Conservation (phyloP, 2,113 vertebrate genomes). For the Capra hircus region DNA sequence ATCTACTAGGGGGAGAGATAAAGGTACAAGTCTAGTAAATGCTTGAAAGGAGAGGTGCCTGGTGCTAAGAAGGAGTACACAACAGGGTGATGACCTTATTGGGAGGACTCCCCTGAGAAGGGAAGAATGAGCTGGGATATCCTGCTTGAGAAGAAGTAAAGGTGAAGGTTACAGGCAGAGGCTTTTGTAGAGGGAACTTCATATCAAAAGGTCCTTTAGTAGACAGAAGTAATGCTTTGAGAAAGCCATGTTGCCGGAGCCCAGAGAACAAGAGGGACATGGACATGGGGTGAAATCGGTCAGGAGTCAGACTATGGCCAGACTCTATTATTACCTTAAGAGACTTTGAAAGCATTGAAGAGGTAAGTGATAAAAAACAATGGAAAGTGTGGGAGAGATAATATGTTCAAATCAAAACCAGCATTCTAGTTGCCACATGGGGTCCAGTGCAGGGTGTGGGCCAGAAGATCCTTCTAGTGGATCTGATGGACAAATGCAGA, state of each 20-base stretch:
- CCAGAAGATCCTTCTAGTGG: neutral
- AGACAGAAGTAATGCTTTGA: neutral
- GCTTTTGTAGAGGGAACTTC: neutral
- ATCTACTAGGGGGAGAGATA: neutral
- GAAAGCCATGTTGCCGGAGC: neutral
- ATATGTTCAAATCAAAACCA: neutral
- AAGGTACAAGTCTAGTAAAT: neutral
- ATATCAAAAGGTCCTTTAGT: neutral
- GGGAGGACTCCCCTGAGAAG: neutral
- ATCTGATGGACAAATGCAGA: neutral
- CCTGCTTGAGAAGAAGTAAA: neutral
- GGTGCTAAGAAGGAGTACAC: neutral
- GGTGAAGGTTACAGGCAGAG: neutral
- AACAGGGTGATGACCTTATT: neutral
- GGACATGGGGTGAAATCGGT: neutral
- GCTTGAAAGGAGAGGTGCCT: neutral
- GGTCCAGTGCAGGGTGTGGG: accelerated
- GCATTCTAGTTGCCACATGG: neutral
- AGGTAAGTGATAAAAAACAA: neutral
- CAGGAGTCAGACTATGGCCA: neutral
- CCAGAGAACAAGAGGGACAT: neutral
- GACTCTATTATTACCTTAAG: neutral
- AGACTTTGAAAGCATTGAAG: neutral
- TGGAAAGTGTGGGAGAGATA: neutral
- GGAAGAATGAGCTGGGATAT: neutral